Evolutionary conservation across 2,888 invertebrate species (phyloP), one percentile per base, ranked within the genome.

Genomic region (Agriopis leucophaearia): DNA sequence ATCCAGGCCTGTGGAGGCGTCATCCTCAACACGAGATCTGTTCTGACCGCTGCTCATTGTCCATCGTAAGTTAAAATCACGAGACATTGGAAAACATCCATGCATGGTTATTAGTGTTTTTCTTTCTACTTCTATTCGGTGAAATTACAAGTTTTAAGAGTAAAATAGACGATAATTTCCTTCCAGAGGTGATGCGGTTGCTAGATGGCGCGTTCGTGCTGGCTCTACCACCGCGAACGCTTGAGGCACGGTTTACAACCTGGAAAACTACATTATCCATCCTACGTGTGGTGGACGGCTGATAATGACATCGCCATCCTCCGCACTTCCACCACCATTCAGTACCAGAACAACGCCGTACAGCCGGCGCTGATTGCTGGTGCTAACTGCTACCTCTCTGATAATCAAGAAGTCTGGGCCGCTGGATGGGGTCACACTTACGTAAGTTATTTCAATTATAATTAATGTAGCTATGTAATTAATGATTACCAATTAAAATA

Each of bases 341-440:
- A 8, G 0, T 78, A 59, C 45, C 47, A 72, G 8, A 79, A 64
- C 45, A 80, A 74, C 42, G 68, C 66, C 4, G 76, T 81, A 0
- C 69, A 70, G 4, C 72, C 81, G 1, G 86, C 52, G 3, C 67
- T 72, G 9, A 84, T 89, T 7, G 83, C 89, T 38, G 82, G 87
- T 0, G 4, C 78, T 16, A 84, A 80, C 64, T 89, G 88, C 70
- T 72, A 77, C n/a, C 70, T 87, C 0, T 67, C 66, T 9, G 87
- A 87, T 65, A 82, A 85, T 64, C 76, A 82, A 58, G 72, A 74
- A 3, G 83, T 88, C 0, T 87, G 82, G 83, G 84, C 86, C 38
- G 75, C 81, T 50, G 88, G 89, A 71, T 90, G 88, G 88, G 89
- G 89, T 1, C 35, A 69, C 12, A 80, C 74, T 45, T 67, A 64